Percentiles rank a stretch among this genome's conserved stretches.
phyloP scores from a whole-genome alignment of 2,113 vertebrate genomes.

The Chloropsis cyanopogon region DNA sequence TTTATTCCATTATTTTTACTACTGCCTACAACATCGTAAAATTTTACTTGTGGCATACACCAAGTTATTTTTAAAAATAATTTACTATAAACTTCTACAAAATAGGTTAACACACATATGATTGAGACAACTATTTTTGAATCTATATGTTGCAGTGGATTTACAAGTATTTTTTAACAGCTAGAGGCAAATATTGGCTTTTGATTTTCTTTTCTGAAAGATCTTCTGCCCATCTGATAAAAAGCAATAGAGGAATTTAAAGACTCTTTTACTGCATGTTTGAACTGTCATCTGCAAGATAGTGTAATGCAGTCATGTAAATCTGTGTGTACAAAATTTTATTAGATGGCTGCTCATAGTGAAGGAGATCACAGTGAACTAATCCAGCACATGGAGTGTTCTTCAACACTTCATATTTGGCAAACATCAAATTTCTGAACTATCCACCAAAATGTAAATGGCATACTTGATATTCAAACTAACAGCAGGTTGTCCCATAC shows the following conservation, averaged over 20 bases:
- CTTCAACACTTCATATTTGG: constrained; percentile 64
- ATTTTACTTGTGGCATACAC: background rate
- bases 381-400: constrained; percentile 62
- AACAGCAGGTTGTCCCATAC: constrained; percentile 66
- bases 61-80: background rate
- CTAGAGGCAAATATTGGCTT: constrained; percentile 8
- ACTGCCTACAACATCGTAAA: background rate
- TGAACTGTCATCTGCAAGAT: background rate
- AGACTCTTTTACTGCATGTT: background rate
- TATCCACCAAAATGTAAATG: constrained; percentile 68
- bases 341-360: constrained; percentile 8
- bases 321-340: constrained; percentile 12
- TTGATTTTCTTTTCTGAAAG: background rate
- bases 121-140: background rate
- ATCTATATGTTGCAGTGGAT: background rate
- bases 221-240: constrained; percentile 23
- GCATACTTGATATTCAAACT: constrained; percentile 66
- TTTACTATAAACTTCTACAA: background rate
- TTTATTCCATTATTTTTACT: background rate
- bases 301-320: background rate
- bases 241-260: background rate
- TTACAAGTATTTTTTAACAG: constrained; percentile 25
- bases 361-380: constrained; percentile 43
- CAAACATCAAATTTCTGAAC: constrained; percentile 67
- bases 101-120: background rate